Conservation (phyloP, 2,888 invertebrate species). For the Cetonia aurata region DNA sequence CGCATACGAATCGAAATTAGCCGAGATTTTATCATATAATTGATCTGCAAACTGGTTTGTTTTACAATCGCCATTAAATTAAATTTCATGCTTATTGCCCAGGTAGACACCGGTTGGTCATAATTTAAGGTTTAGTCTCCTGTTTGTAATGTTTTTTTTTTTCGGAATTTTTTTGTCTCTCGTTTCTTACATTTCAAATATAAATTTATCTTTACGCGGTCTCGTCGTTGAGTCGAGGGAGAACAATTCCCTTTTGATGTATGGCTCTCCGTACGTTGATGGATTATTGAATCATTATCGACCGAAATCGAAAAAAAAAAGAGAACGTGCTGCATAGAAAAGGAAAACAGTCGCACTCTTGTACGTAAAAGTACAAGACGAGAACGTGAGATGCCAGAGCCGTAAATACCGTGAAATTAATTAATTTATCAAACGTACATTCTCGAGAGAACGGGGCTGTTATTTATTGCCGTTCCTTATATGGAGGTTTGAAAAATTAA, state of each 20-base stretch:
- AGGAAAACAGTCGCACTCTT: background rate
- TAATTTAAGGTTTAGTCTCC: constrained; percentile 17
- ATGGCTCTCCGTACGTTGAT: constrained; percentile 27
- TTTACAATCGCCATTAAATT: constrained; percentile 9
- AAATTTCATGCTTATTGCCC: constrained; percentile 7
- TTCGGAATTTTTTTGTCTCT: background rate
- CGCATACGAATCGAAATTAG: background rate
- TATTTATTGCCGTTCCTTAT: constrained; percentile 18
- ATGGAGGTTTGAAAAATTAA: constrained; percentile 15
- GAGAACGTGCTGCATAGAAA: background rate
- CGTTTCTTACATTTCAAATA: no score
- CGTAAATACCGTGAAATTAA: constrained; percentile 30
- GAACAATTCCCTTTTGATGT: constrained; percentile 29
- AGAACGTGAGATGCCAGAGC: constrained; percentile 12
- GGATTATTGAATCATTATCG: constrained; percentile 37
- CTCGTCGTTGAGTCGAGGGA: background rate
- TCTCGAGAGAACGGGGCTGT: constrained; percentile 7
- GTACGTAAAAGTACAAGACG: constrained; percentile 12
- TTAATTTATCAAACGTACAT: constrained; percentile 31
- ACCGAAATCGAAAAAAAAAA: constrained; percentile 24
- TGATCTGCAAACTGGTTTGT: constrained; percentile 33
- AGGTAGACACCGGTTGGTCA: background rate
- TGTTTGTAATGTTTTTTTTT: background rate
- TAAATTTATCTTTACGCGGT: background rate
- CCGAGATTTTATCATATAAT: constrained; percentile 17